phyloP scores from a whole-genome alignment of 2,113 vertebrate species.

The Apus apus region DNA sequence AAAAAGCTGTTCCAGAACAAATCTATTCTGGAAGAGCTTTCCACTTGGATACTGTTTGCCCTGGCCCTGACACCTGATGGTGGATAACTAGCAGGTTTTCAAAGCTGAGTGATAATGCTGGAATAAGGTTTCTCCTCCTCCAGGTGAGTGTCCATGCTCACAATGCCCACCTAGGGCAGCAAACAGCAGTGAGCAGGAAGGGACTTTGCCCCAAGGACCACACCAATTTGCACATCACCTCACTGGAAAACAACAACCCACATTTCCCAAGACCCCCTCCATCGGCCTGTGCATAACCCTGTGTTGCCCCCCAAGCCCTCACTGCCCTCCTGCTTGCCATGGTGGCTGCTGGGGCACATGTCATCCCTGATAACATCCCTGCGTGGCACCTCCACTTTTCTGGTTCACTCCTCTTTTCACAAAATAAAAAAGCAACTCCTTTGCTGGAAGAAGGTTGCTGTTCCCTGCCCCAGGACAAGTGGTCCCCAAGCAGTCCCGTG shows the following conservation, averaged over 20 bases:
- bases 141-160: fast-evolving
- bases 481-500: background rate
- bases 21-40: background rate
- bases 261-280: fast-evolving
- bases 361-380: background rate
- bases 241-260: background rate
- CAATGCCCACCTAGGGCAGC: background rate
- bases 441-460: background rate
- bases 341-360: background rate
- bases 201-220: background rate
- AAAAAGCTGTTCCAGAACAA: background rate
- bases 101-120: fast-evolving
- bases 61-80: background rate
- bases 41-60: background rate
- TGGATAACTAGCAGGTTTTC: background rate
- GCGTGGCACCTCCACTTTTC: background rate
- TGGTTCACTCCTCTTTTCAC: background rate
- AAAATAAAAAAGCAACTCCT: background rate
- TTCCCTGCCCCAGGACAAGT: fast-evolving
- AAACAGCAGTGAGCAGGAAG: background rate
- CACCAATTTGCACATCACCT: background rate
- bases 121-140: background rate
- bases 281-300: fast-evolving
- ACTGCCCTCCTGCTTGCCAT: fast-evolving
- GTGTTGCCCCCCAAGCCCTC: background rate